Evolutionary conservation across 2,113 vertebrate species (phyloP).

Genomic region (Hiodon alosoides): DNA sequence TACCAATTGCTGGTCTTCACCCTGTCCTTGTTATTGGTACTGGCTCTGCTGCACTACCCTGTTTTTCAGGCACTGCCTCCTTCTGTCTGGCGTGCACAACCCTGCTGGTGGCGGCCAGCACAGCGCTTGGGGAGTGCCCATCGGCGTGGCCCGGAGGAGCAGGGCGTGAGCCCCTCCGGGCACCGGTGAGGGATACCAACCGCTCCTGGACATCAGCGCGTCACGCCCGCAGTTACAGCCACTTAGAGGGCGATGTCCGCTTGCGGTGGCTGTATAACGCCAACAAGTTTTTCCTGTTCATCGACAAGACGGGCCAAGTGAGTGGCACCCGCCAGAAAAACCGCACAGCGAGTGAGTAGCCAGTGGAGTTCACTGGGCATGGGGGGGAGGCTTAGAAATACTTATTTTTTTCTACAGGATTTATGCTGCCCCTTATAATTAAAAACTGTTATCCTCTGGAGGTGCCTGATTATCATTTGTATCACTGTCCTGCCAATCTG

Average conservation of each 20-base stretch:
- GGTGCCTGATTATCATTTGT: no score
- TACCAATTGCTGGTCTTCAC: constrained; percentile 44
- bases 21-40: constrained; percentile 38
- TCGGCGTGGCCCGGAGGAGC: no score
- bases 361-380: not conserved
- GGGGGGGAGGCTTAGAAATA: not conserved
- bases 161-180: constrained; percentile 40
- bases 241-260: constrained; percentile 84
- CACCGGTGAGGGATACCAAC: constrained; percentile 47
- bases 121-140: constrained; percentile 37
- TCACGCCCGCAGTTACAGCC: constrained; percentile 75
- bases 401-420: no score
- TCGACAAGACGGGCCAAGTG: constrained; percentile 75
- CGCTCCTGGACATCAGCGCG: constrained; percentile 59
- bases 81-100: constrained; percentile 54
- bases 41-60: constrained; percentile 22
- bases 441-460: no score
- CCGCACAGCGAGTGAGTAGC: constrained; percentile 80
- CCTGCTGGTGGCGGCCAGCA: constrained; percentile 54
- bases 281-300: constrained; percentile 85
- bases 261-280: constrained; percentile 82
- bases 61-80: constrained; percentile 39
- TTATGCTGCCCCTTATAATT: not conserved
- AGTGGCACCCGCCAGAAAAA: constrained; percentile 78
- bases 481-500: no score